These are phyloP conservation scores for Drosophila tsacasi DNA, from an alignment of 1,140 invertebrate genomes.

Conservation along the genomic window DNA sequence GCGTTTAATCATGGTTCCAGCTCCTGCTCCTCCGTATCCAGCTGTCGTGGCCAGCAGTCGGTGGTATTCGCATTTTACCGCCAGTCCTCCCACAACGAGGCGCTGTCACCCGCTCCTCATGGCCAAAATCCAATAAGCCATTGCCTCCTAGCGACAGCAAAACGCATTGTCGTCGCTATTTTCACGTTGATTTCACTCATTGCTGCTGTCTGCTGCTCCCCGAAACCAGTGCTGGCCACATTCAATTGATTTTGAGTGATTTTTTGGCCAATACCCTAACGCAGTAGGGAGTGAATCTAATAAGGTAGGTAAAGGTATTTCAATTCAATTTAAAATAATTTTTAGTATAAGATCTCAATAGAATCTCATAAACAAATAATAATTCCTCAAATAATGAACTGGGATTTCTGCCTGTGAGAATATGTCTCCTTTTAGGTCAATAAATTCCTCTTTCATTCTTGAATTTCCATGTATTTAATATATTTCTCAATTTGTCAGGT, in stretches of 20 bases:
- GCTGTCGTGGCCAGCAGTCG: constrained; percentile 30
- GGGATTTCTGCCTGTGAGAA: background rate
- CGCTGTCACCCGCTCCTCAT: constrained; percentile 62
- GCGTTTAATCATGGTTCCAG: constrained; percentile 19
- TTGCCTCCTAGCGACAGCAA: constrained; percentile 48
- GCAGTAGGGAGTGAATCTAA: background rate
- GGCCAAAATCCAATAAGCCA: constrained; percentile 75
- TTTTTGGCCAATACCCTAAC: constrained; percentile 49
- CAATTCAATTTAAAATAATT: background rate
- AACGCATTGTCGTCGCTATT: constrained; percentile 68
- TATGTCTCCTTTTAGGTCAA: too few relatives aligned
- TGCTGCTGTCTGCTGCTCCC: constrained; percentile 13
- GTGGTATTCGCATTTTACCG: background rate
- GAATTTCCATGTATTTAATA: too few relatives aligned
- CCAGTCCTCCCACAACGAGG: constrained; percentile 7
- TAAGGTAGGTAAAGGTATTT: too few relatives aligned
- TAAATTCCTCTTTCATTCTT: too few relatives aligned
- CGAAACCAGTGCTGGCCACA: constrained; percentile 53
- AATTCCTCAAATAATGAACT: too few relatives aligned
- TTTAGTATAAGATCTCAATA: background rate
- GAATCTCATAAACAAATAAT: background rate
- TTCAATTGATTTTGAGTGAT: constrained; percentile 74
- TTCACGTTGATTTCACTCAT: constrained; percentile 58
- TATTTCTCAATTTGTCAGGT: background rate
- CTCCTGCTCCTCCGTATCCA: constrained; percentile 1